Base-by-base conservation (phyloP, 2,113 vertebrate genomes). In the Lutjanus erythropterus region DNA sequence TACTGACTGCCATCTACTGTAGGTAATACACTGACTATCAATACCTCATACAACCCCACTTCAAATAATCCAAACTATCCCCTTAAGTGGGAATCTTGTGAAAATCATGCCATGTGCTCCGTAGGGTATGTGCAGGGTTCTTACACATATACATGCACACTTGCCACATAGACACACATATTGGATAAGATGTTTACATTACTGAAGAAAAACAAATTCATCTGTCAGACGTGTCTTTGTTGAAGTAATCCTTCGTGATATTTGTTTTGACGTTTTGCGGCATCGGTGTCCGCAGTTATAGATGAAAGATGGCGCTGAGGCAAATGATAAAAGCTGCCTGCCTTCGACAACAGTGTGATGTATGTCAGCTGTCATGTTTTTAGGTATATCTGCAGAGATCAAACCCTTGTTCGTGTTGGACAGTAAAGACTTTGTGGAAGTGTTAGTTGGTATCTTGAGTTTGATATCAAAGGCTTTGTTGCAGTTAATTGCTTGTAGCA, bases 291-390 rank as follows among this genome's bases (percentile, higher is more conserved):
- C 67, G 66, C 59, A 66, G 75, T 71, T 74, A n/a, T 7, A 73
- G 80, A 89, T 90, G 79, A 93, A 91, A 89, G 82, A 82, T 71
- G 78, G 56, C 4, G 79, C 75, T 59, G 73, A 71, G 69, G 73
- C 15, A 2, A 73, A 76, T 69, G 80, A 90, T 87, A 55, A 91
- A 91, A 87, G 90, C 87, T 41, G 60, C 25, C 29, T 53, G 64
- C 59, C 49, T 83, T 27, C 77, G n/a, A 39, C 61, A 69, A 41
- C 50, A 49, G 78, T 77, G 68, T 41, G 81, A 86, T 89, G 58
- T 27, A 50, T 81, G 81, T 75, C 71, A 65, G 69, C 76, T 83
- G 88, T 81, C 89, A 73, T 91, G 70, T 89, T 33, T 85, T 79
- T 52, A 69, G 56, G 23, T 86, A 62, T 67, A 83, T 76, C 62